Evolutionary conservation across 2,113 vertebrate genomes (phyloP).

Genomic region (Astatotilapia flaviijosephi): DNA sequence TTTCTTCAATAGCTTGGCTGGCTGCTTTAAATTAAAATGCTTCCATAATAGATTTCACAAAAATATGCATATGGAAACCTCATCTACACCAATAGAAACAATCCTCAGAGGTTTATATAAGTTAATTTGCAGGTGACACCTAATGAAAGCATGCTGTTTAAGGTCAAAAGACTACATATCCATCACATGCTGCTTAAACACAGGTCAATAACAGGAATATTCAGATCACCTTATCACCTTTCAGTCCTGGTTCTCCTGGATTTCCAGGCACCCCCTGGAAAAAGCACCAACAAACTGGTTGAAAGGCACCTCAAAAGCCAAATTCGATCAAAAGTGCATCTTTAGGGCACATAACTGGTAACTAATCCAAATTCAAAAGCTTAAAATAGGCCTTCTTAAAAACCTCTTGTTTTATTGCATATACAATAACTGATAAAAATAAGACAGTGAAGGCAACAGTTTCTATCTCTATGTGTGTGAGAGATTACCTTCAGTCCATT

Average conservation of each 20-base stretch:
- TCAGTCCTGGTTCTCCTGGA: conserved; percentile 98
- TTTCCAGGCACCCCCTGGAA: conserved; percentile 94
- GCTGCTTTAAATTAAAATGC: background rate
- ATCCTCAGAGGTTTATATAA: background rate
- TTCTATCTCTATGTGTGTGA: background rate
- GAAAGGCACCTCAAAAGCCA: background rate
- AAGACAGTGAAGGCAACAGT: background rate
- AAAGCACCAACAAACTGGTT: conserved; percentile 27
- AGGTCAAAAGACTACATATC: conserved; percentile 39
- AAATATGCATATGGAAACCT: background rate
- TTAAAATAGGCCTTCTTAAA: background rate
- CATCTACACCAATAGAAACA: conserved; percentile 15
- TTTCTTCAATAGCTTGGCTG: background rate
- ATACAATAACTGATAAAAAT: background rate
- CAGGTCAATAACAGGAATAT: conserved; percentile 96
- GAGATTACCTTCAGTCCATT: conserved; percentile 89
- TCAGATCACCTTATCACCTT: conserved; percentile 99
- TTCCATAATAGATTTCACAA: background rate
- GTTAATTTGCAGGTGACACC: background rate
- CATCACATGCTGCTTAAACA: conserved; percentile 72
- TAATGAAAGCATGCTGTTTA: conserved; percentile 17
- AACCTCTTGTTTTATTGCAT: background rate
- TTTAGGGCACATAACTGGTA: background rate
- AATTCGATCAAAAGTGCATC: background rate
- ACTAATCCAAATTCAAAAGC: background rate